Percentiles rank a stretch among this genome's conserved stretches.
phyloP scores from a whole-genome alignment of 1,140 invertebrate species.

The Drosophila ananassae region DNA sequence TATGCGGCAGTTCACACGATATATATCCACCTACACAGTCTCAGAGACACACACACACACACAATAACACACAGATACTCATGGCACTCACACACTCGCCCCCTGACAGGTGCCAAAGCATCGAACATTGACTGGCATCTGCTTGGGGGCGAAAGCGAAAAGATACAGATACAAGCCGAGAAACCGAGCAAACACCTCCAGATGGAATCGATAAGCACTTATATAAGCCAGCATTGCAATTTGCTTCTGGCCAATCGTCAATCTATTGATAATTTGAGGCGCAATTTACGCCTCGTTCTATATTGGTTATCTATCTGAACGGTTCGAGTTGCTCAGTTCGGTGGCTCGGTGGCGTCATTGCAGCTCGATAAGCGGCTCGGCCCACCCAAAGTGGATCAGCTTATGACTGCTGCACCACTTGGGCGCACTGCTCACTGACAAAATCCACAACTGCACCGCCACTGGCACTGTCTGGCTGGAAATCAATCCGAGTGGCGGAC shows the following conservation, averaged over 20 bases:
- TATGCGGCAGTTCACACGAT: constrained; percentile 78
- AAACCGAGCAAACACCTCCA: constrained; percentile 27
- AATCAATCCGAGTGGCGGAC: constrained; percentile 38
- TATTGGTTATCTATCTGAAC: constrained; percentile 10
- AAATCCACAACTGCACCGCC: constrained; percentile 56
- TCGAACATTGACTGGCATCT: constrained; percentile 74
- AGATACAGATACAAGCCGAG: constrained; percentile 28
- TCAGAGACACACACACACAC: constrained; percentile 10
- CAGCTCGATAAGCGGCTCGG: constrained; percentile 51
- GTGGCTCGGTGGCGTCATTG: constrained; percentile 28
- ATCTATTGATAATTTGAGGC: constrained; percentile 72
- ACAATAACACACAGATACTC: constrained; percentile 22
- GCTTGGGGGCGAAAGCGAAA: constrained; percentile 13
- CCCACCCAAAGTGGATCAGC: constrained; percentile 51
- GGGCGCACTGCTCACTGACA: constrained; percentile 1
- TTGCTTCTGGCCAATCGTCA: constrained; percentile 50
- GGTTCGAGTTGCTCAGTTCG: constrained; percentile 6
- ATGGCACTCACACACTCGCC: constrained; percentile 21
- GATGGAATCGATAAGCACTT: constrained; percentile 61
- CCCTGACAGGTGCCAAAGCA: constrained; percentile 73
- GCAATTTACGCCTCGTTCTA: constrained; percentile 50
- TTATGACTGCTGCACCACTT: background rate
- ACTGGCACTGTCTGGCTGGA: constrained; percentile 63
- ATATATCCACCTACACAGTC: constrained; percentile 56
- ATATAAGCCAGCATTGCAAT: constrained; percentile 35